A percentile compares a stretch with the other conserved stretches of the same genome.
phyloP scores from a whole-genome alignment of 2,888 invertebrate species.

The Amblyteles armatorius region DNA sequence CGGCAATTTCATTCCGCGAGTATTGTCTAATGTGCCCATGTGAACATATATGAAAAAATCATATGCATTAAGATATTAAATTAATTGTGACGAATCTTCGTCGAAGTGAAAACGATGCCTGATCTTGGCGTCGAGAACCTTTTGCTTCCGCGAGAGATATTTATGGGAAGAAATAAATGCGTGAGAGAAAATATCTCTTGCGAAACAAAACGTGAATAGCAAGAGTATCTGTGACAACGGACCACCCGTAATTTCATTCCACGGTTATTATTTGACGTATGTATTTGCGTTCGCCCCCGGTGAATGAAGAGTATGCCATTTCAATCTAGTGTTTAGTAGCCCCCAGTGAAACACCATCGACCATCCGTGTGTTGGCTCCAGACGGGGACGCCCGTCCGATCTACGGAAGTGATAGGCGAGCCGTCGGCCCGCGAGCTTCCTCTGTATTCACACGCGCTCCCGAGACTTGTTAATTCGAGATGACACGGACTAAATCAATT shows the following conservation, averaged over 20 bases:
- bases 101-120: background rate
- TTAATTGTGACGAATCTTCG: background rate
- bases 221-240: background rate
- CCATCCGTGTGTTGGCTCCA: background rate
- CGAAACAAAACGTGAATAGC: background rate
- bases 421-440: slow-evolving; percentile 56
- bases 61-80: background rate
- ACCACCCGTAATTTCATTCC: slow-evolving; percentile 15
- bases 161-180: background rate
- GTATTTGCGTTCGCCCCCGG: background rate
- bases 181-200: background rate
- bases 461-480: slow-evolving; percentile 33
- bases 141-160: background rate
- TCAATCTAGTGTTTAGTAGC: slow-evolving; percentile 58
- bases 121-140: background rate
- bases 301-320: slow-evolving; percentile 43
- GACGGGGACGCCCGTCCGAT: slow-evolving; percentile 38
- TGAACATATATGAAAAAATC: background rate
- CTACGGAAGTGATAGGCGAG: slow-evolving; percentile 52
- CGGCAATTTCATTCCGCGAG: slow-evolving; percentile 12
- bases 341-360: slow-evolving; percentile 37
- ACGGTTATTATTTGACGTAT: slow-evolving; percentile 6
- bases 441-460: slow-evolving; percentile 21
- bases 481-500: slow-evolving; percentile 36
- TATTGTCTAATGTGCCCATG: background rate